phyloP scores from a whole-genome alignment of 2,888 invertebrate species.

The Polietes domitor region DNA sequence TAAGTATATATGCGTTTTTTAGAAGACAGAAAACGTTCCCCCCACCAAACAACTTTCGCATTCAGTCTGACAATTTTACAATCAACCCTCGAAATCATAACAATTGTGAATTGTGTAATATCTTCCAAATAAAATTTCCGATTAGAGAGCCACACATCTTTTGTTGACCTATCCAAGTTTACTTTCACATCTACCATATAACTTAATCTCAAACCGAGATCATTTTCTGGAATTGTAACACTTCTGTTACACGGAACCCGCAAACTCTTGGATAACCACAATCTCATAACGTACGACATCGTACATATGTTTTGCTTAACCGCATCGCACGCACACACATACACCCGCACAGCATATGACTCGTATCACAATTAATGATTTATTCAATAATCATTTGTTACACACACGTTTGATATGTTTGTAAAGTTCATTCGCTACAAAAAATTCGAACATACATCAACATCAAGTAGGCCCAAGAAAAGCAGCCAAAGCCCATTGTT shows the following conservation, averaged over 20 bases:
- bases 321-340: constrained; percentile 30
- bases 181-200: constrained; percentile 2
- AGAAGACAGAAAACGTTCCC: too few species aligned
- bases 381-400: constrained; percentile 15
- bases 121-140: too few species aligned
- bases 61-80: too few species aligned
- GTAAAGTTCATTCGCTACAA: constrained; percentile 53
- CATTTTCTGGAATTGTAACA: constrained; percentile 23
- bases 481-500: constrained; percentile 1
- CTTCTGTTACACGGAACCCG: constrained; percentile 29
- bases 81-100: too few species aligned
- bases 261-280: constrained; percentile 35
- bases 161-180: neutral
- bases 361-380: constrained; percentile 42
- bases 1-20: too few species aligned
- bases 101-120: too few species aligned
- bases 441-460: constrained; percentile 6
- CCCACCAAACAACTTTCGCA: too few species aligned
- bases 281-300: neutral
- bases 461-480: constrained; percentile 26
- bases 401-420: constrained; percentile 51
- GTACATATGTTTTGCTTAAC: constrained; percentile 11
- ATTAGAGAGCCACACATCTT: neutral
- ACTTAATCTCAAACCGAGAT: constrained; percentile 2
- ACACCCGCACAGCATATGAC: constrained; percentile 39